These are phyloP conservation scores for Imbricaverruca yamaguchii DNA, from an alignment of 2,888 invertebrate species.

Conservation along the genomic window DNA sequence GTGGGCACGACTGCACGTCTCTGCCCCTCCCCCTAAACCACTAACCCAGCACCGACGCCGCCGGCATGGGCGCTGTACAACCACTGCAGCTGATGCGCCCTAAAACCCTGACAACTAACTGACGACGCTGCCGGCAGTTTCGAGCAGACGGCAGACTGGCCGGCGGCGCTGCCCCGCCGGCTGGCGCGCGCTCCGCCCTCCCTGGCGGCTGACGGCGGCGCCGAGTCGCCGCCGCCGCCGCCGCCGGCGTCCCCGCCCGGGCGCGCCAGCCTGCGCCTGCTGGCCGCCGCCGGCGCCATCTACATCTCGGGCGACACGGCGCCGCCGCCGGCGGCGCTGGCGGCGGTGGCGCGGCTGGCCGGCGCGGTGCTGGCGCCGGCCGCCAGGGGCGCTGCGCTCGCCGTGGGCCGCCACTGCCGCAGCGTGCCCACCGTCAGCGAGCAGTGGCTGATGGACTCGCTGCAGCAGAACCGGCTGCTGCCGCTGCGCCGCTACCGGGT, in stretches of 20 bases:
- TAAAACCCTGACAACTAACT: too few relatives aligned
- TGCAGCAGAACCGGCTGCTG: not conserved
- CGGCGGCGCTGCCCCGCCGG: not conserved
- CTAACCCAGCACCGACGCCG: too few relatives aligned
- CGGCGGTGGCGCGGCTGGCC: not conserved
- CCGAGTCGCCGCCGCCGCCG: not conserved
- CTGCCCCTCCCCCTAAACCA: too few relatives aligned
- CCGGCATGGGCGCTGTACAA: too few relatives aligned
- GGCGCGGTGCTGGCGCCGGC: not conserved
- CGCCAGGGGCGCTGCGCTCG: conserved; percentile 3
- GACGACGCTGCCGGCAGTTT: not conserved
- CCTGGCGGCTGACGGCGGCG: not conserved
- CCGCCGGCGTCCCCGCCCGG: too few relatives aligned
- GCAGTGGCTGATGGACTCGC: not conserved
- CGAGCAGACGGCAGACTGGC: not conserved
- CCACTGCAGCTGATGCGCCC: too few relatives aligned
- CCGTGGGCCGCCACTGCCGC: not conserved
- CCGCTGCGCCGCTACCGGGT: not conserved
- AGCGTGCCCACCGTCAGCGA: not conserved
- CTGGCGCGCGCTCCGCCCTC: not conserved
- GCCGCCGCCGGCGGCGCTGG: not conserved
- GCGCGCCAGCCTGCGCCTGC: not conserved
- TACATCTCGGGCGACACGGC: not conserved
- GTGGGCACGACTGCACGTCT: too few relatives aligned
- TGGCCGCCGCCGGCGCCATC: not conserved